These are phyloP conservation scores for Azorinus chamasolen DNA, from an alignment of 2,888 invertebrate genomes.

Conservation along the genomic window DNA sequence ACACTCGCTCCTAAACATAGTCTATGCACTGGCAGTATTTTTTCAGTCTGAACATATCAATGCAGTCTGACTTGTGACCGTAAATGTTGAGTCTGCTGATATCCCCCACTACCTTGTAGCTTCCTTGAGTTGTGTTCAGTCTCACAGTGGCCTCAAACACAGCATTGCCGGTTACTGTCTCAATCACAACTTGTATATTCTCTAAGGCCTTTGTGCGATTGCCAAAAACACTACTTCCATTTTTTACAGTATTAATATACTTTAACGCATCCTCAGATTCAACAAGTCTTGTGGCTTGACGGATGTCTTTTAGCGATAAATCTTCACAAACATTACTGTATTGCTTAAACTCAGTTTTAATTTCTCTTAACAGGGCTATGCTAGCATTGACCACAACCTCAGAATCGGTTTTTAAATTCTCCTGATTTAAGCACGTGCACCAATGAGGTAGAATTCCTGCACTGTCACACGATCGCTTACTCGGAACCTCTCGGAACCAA, in stretches of 20 bases:
- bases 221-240: conserved; percentile 47
- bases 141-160: conserved; percentile 93
- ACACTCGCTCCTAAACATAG: conserved; percentile 7
- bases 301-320: conserved; percentile 89
- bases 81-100: conserved; percentile 86
- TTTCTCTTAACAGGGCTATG: conserved; percentile 89
- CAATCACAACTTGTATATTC: conserved; percentile 89
- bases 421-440: conserved; percentile 94
- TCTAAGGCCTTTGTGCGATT: conserved; percentile 43
- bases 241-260: conserved; percentile 80
- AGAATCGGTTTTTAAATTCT: conserved; percentile 88
- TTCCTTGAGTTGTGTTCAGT: conserved; percentile 83
- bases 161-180: conserved; percentile 90
- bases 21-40: conserved; percentile 86
- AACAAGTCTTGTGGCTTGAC: conserved; percentile 89
- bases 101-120: conserved; percentile 89
- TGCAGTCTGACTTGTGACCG: conserved; percentile 86
- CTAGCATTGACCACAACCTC: conserved; percentile 88
- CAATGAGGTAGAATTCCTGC: conserved; percentile 94
- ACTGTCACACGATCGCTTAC: conserved; percentile 91
- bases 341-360: conserved; percentile 89
- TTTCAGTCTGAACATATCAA: conserved; percentile 78
- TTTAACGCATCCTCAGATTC: conserved; percentile 65
- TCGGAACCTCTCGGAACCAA: conserved; percentile 91
- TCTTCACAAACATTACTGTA: conserved; percentile 74